Conservation (phyloP, 2,113 vertebrate genomes). For the Epinephelus fuscoguttatus region DNA sequence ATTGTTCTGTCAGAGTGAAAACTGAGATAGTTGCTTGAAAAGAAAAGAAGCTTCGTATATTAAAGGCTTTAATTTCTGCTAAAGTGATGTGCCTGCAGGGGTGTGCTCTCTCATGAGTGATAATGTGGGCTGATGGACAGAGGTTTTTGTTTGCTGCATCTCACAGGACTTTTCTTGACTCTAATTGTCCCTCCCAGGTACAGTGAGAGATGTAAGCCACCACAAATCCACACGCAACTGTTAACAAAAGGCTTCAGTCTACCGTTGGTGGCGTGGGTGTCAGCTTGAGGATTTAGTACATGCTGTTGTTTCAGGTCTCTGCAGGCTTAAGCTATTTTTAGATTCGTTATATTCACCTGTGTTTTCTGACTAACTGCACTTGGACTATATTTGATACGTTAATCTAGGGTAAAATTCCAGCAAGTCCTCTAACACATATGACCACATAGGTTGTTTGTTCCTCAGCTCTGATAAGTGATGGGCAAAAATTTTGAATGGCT, state of each 20-base stretch:
- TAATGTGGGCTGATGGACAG: slow-evolving; percentile 29
- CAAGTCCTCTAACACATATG: no score
- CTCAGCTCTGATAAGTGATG: no score
- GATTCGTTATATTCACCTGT: slow-evolving; percentile 51
- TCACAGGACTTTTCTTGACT: slow-evolving; percentile 38
- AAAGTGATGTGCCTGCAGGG: slow-evolving; percentile 27
- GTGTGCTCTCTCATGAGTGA: slow-evolving; percentile 26
- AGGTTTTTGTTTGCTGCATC: slow-evolving; percentile 50
- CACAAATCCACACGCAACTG: slow-evolving; percentile 48
- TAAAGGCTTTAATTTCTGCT: slow-evolving; percentile 35
- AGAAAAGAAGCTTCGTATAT: not conserved
- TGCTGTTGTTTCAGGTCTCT: slow-evolving; percentile 48
- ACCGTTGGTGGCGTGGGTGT: slow-evolving; percentile 60
- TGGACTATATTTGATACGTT: slow-evolving; percentile 4
- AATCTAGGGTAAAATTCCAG: not conserved
- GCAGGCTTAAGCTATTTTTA: slow-evolving; percentile 56
- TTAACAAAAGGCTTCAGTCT: slow-evolving; percentile 58
- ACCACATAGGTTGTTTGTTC: no score
- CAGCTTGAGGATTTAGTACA: slow-evolving; percentile 67
- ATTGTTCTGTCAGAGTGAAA: slow-evolving; percentile 44
- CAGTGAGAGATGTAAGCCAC: slow-evolving; percentile 40
- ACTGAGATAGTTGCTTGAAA: slow-evolving; percentile 30
- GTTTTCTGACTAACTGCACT: not conserved
- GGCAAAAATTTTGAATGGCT: no score
- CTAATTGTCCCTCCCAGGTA: slow-evolving; percentile 50